Evolutionary conservation across 2,113 vertebrate species (phyloP).

Genomic region (Bubo bubo): DNA sequence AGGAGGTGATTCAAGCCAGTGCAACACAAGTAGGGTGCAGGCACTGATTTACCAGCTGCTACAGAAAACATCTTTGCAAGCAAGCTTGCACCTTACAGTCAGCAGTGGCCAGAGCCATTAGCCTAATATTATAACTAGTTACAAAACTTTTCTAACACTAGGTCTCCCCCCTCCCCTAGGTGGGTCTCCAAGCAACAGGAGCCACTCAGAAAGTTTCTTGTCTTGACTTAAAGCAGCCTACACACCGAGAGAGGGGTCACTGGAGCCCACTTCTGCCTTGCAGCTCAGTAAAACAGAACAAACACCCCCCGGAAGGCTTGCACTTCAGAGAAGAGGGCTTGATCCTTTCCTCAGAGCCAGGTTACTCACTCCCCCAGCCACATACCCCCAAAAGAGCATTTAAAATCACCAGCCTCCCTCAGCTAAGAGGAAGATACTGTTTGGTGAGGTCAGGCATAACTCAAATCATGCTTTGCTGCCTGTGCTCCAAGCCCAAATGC

Average conservation of each 20-base stretch:
- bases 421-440: background rate
- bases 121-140: rapidly evolving
- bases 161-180: background rate
- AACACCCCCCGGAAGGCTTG: background rate
- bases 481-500: too few relatives aligned
- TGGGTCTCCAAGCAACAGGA: background rate
- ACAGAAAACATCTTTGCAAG: background rate
- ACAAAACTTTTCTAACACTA: background rate
- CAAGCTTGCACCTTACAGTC: background rate
- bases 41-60: background rate
- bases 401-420: background rate
- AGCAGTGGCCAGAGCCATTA: background rate
- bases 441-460: background rate
- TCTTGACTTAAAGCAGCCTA: background rate
- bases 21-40: background rate
- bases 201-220: background rate
- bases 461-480: background rate
- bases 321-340: rapidly evolving
- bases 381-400: rapidly evolving
- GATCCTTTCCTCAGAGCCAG: background rate
- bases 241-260: too few relatives aligned
- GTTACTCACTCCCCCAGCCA: background rate
- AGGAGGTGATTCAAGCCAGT: rapidly evolving
- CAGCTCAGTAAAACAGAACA: background rate
- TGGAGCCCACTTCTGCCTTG: background rate